Evolutionary conservation across 2,113 vertebrate species (phyloP).

Genomic region (Cichladusa arquata): DNA sequence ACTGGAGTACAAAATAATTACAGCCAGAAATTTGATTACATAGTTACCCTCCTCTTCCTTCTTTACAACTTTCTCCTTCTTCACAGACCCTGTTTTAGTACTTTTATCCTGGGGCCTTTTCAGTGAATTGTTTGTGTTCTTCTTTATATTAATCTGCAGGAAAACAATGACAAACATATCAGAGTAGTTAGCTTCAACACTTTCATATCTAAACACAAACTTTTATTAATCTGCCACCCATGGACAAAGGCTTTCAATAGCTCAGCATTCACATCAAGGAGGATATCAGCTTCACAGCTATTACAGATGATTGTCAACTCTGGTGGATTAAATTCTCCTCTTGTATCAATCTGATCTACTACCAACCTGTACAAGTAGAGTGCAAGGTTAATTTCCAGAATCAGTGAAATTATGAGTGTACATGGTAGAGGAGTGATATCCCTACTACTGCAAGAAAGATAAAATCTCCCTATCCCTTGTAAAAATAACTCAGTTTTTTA

Average conservation of each 20-base stretch:
- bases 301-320: background rate
- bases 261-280: background rate
- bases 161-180: background rate
- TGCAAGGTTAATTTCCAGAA: background rate
- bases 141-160: slow-evolving; percentile 82
- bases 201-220: background rate
- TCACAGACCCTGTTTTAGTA: slow-evolving; percentile 85
- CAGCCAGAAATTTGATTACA: slow-evolving; percentile 6
- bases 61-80: slow-evolving; percentile 83
- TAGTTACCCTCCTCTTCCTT: slow-evolving; percentile 83
- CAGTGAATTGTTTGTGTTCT: slow-evolving; percentile 79
- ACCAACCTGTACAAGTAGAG: background rate
- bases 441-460: background rate
- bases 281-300: background rate
- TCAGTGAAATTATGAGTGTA: background rate
- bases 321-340: background rate
- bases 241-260: background rate
- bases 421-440: background rate
- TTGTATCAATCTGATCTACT: background rate
- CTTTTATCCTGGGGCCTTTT: slow-evolving; percentile 85
- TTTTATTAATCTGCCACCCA: background rate
- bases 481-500: background rate
- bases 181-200: background rate
- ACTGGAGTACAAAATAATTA: background rate
- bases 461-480: background rate